Base-by-base conservation (phyloP, 2,797 vertebrate genomes). In the Labeo calbasu region DNA sequence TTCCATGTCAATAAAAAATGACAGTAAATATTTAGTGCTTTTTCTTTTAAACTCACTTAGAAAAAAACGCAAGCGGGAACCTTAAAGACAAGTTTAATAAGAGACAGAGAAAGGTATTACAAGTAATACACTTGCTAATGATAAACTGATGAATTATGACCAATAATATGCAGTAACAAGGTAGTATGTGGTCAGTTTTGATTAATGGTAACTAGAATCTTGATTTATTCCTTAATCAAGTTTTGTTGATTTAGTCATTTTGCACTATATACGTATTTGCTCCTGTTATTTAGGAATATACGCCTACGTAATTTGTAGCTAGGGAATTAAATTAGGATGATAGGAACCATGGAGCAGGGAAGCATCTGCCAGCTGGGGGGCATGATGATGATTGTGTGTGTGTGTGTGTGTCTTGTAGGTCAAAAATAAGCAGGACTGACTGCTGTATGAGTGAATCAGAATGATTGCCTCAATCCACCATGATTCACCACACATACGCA, bases 361-460 rank as follows among this genome's bases (percentile, higher is more conserved):
- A 50, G 32, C 46, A 65, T 78, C 59, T 65, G 43, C 43, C 21
- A 19, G 77, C 61, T 79, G 17, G 11, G 11, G n/a, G 43, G n/a
- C n/a, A 53, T 72, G 23, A 28, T 72, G 70, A 19, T 46, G 36
- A 63, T 51, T 57, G 51, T 57, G 53, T 73, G 28, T 28, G 28
- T 28, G 51, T n/a, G 36, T 76, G 0, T 57, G 21, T 65, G 59
- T 78, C 5, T 11, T 66, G 12, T 68, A 53, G 28, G 48, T 79
- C 19, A 53, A 28, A 79, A 79, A 79, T 79, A 19, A 53, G 77
- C n/a, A 65, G 4, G 17, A 48, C 25, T n/a, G 28, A n/a, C 48
- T 53, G 46, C 25, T 51, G 46, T 68, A 51, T 53, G 17, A 40
- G 61, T 66, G 28, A 79, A 66, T 79, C 48, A 66, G 19, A 79